Evolutionary conservation across 2,113 vertebrate genomes (phyloP).

Genomic region (Mirza zaza): DNA sequence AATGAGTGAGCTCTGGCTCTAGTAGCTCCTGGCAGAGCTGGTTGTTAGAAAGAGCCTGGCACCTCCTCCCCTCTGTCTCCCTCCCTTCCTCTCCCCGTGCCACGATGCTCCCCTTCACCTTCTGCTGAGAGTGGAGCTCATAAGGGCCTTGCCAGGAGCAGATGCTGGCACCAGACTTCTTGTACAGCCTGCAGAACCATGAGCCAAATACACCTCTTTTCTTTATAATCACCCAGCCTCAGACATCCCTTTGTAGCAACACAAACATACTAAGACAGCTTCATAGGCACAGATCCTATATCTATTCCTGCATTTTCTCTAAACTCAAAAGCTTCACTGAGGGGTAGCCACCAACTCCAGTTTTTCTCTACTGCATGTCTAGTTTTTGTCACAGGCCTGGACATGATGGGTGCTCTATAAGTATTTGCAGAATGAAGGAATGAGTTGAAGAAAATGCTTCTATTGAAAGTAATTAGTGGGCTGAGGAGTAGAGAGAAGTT

Average conservation of each 20-base stretch:
- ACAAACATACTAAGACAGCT: background rate
- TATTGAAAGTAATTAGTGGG: background rate
- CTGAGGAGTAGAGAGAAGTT: background rate
- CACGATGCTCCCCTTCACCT: background rate
- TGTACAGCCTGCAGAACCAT: background rate
- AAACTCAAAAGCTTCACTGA: background rate
- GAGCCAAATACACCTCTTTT: background rate
- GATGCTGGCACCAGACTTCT: background rate
- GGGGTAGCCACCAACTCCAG: rapidly evolving
- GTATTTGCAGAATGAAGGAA: background rate
- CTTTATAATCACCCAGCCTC: background rate
- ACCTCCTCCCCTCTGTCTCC: background rate
- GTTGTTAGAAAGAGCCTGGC: background rate
- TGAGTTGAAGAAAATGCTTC: background rate
- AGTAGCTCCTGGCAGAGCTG: background rate
- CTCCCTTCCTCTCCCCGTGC: background rate
- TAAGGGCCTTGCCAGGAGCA: background rate
- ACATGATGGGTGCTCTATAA: background rate
- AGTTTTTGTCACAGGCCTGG: background rate
- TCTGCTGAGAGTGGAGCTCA: background rate
- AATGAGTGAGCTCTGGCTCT: background rate
- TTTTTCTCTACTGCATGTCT: background rate
- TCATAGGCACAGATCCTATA: background rate
- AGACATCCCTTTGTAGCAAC: too few relatives aligned
- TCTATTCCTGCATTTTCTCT: background rate